Percentiles rank a stretch among this genome's conserved stretches.
Evolutionary conservation across 2,797 vertebrate species (phyloP).

Genomic region (Phrynocephalus forsythii): DNA sequence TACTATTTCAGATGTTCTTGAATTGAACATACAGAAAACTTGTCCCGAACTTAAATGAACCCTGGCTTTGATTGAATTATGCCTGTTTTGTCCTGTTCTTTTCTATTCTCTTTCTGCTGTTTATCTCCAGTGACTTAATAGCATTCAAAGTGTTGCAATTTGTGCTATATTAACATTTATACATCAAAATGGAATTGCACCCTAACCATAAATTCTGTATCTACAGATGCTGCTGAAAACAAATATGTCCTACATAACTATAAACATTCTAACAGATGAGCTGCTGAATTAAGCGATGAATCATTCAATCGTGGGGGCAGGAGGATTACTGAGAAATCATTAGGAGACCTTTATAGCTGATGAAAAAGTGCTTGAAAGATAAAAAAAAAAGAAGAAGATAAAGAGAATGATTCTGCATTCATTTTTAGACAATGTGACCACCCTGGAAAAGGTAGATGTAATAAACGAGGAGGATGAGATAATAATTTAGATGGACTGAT

Average conservation of each 20-base stretch:
- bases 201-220: constrained; percentile 37
- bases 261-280: constrained; percentile 48
- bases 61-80: not conserved
- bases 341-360: not conserved
- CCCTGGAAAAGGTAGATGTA: too few species aligned
- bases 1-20: not conserved
- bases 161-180: constrained; percentile 9
- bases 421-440: not conserved
- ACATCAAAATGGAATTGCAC: not conserved
- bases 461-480: not conserved
- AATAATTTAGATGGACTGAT: not conserved
- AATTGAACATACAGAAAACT: too few species aligned
- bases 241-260: constrained; percentile 50
- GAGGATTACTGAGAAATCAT: not conserved
- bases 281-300: constrained; percentile 31
- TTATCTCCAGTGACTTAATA: not conserved
- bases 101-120: not conserved
- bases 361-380: constrained; percentile 17
- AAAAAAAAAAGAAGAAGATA: not conserved
- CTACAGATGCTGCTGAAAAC: constrained; percentile 54
- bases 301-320: not conserved
- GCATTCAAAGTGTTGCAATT: not conserved
- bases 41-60: not conserved
- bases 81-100: not conserved
- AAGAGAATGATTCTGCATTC: too few species aligned